Base-by-base conservation (phyloP, 2,888 invertebrate species). In the Drosophila histrio region DNA sequence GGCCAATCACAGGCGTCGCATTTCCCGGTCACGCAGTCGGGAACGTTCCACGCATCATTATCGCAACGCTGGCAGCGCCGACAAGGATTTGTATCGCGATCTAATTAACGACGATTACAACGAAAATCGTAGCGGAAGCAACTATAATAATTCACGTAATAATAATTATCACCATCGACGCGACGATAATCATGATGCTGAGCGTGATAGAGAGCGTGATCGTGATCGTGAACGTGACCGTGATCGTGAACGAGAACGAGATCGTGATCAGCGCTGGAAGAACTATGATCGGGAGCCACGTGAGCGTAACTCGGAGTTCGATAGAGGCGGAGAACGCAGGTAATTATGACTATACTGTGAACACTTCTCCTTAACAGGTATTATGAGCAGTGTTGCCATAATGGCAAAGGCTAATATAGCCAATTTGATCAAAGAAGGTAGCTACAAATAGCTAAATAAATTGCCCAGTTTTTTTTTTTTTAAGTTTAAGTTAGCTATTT, bases 41-140 rank as follows among this genome's bases (percentile, higher is more conserved):
- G 91, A 91, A 19, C 90, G 91, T 5, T 84, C 88, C 8, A 78
- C 64, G 38, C 47, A 75, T 1, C 74, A 79, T 26, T 73, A 82
- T 46, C 73, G 87, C 19, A 66, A 71, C 3, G 60, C 72, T 3
- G 82, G 77, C 30, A 90, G 65, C 13, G 78, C 68, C 1, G 90
- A 90, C 52, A 90, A 91, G 26, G 92, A 92, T 75, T 71, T 91
- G 15, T 92, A 92, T 67, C 90, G 90, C 7, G 91, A 91, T 30
- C 65, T 91, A 30, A 91, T 91, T 11, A 88, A 91, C 60, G 91
- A 91, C 56, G 92, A 92, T 57, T 91, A 91, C 67, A 89, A 89
- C 41, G 91, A 90, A 7, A 91, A 91, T 2, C 87, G 89, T 2
- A 72, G 76, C 41, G 68, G 13, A 15, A 66, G 72, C 47, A 78